Conservation (phyloP, 2,797 vertebrate genomes). For the Tiaroga cobitis region DNA sequence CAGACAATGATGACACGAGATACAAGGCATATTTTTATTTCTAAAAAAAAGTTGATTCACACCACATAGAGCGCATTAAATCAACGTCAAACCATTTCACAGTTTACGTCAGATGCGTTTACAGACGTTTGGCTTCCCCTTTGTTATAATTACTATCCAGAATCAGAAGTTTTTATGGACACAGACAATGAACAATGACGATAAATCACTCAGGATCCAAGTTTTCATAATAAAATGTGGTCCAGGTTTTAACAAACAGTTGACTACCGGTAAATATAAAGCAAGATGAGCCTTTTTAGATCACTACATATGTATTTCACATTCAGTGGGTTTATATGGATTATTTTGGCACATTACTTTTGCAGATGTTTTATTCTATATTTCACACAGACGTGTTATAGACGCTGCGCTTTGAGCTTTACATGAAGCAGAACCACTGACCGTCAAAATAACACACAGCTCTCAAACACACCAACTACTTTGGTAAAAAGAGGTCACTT, state of each 20-base stretch:
- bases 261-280: conserved; percentile 36
- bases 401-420: neutral
- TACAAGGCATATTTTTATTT: conserved; percentile 45
- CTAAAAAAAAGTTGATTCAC: conserved; percentile 30
- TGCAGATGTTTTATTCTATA: neutral
- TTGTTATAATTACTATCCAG: conserved; percentile 13
- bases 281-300: conserved; percentile 14
- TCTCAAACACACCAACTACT: conserved; percentile 5
- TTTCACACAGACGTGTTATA: conserved; percentile 9
- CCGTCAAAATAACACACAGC: neutral
- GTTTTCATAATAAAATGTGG: conserved; percentile 23
- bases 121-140: conserved; percentile 43
- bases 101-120: conserved; percentile 50
- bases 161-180: conserved; percentile 35
- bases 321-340: conserved; percentile 33
- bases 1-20: neutral
- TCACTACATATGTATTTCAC: conserved; percentile 17
- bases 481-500: conserved; percentile 28
- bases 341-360: conserved; percentile 12
- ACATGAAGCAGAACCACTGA: neutral
- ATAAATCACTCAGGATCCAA: conserved; percentile 34
- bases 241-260: conserved; percentile 14
- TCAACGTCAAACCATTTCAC: conserved; percentile 46
- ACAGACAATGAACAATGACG: conserved; percentile 44
- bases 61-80: conserved; percentile 41